Percentiles rank a stretch among this genome's conserved stretches.
These are phyloP conservation scores for Gambusia holbrooki DNA, from an alignment of 2,113 vertebrate species.

Conservation along the genomic window DNA sequence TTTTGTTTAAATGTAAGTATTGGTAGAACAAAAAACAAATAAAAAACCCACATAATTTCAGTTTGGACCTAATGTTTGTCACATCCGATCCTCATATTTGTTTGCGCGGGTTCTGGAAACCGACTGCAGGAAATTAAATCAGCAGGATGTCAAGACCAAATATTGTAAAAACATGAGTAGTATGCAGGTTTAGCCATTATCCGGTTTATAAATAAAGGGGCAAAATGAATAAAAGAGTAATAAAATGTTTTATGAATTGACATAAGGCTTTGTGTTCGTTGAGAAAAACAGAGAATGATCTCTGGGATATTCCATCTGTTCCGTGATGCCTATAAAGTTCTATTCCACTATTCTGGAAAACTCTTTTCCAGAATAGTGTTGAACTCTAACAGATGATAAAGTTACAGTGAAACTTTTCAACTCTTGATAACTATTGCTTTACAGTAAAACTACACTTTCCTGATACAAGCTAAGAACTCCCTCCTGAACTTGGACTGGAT, in stretches of 20 bases:
- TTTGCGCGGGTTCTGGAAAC: constrained; percentile 3
- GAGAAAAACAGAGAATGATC: constrained; percentile 14
- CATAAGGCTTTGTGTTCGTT: background rate
- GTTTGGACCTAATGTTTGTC: background rate
- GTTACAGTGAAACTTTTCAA: too few species aligned
- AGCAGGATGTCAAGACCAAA: constrained; percentile 34
- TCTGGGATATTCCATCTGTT: too few species aligned
- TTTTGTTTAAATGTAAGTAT: background rate
- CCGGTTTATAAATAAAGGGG: background rate
- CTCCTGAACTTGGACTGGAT: constrained; percentile 70
- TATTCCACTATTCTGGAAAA: background rate
- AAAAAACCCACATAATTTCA: background rate
- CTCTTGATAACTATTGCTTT: constrained; percentile 4
- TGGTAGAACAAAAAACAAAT: too few species aligned
- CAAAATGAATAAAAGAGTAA: constrained; percentile 17
- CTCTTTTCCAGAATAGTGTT: background rate
- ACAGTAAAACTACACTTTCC: constrained; percentile 28
- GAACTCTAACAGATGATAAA: background rate
- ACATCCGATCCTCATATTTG: constrained; percentile 3
- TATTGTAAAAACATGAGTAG: constrained; percentile 22
- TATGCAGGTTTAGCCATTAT: background rate
- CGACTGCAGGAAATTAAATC: constrained; percentile 39
- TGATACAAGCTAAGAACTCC: constrained; percentile 53
- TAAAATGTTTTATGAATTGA: constrained; percentile 35
- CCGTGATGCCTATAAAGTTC: background rate